Evolutionary conservation across 1,140 invertebrate genomes (phyloP), one percentile per base, ranked within the genome.

Genomic region (Gryon sp.): DNA sequence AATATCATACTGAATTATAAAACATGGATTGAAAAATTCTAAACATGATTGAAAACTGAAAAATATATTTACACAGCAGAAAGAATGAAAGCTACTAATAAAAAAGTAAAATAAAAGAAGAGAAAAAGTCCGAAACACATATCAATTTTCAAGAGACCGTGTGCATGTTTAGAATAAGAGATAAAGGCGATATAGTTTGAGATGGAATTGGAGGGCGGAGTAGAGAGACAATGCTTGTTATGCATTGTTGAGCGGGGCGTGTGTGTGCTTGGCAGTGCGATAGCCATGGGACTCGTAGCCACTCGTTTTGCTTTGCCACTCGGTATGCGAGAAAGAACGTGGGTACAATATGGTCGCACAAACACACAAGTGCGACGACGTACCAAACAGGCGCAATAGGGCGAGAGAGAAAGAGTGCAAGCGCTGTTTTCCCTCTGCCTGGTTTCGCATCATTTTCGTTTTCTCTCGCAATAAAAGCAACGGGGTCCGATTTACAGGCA

Each of bases 201-300:
- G 75, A 78, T 73, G 80, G 76, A 81, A 82, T 82, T 79, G 80
- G 68, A 79, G 73, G 81, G 80, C 80, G 81, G 82, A 76, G 83
- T 55, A 65, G 60, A 80, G 74, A 76, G 80, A 84, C 83, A 84
- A 84, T 84, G 80, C 83, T 84, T 72, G 83, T 84, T 82, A 83
- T 80, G 82, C 80, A 82, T 84, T 83, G 82, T 83, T 83, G 76
- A 46, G 14, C 32, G 52, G 38, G 65, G 70, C 68, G 69, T 74
- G 30, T 63, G 52, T 38, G 46, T 8, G 41, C 14, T 73, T 43
- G 59, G 45, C 50, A 57, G 57, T 69, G 50, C 22, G 53, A 69
- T 66, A 60, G 63, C 65, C 43, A 50, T 45, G 38, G 45, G 60
- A 43, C 52, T 65, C 40, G 26, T 14, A 50, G 62, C 32, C 46